These are phyloP conservation scores for Aethes cnicana DNA, from an alignment of 2,888 invertebrate species.

Conservation along the genomic window DNA sequence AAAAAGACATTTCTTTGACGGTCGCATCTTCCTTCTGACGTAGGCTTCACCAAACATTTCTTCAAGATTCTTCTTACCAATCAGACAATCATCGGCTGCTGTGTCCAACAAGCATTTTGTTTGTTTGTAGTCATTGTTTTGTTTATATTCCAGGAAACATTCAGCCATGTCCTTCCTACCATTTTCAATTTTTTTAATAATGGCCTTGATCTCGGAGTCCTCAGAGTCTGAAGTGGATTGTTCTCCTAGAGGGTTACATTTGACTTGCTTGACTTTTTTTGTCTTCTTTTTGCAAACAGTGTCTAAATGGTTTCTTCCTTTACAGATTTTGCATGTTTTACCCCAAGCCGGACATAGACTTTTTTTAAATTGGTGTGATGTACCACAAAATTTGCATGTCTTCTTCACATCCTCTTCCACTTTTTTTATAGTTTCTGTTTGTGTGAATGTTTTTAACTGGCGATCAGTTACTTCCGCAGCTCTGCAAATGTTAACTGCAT, in stretches of 20 bases:
- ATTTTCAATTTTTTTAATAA: neutral
- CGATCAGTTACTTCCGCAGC: neutral
- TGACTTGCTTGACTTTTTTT: neutral
- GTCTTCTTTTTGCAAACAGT: slow-evolving; percentile 21
- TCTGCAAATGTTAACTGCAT: neutral
- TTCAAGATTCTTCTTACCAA: too few relatives aligned
- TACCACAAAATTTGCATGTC: slow-evolving; percentile 5
- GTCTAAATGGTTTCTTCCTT: slow-evolving; percentile 15
- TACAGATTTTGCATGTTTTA: slow-evolving; percentile 15
- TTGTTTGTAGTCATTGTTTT: neutral
- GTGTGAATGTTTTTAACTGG: neutral
- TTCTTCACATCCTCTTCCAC: neutral
- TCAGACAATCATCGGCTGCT: slow-evolving; percentile 15
- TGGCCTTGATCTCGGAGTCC: neutral
- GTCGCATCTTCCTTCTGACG: slow-evolving; percentile 1
- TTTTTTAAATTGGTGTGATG: slow-evolving; percentile 7
- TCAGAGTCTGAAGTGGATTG: too few relatives aligned
- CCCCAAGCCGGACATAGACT: slow-evolving; percentile 16
- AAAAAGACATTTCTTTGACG: slow-evolving; percentile 14
- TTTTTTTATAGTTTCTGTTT: neutral
- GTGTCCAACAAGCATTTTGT: slow-evolving; percentile 4
- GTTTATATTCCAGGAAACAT: neutral
- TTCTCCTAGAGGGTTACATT: too few relatives aligned
- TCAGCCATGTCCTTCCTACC: neutral
- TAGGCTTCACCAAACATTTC: slow-evolving; percentile 14